Base-by-base conservation (phyloP, 2,113 vertebrate species). In the Phoxinus phoxinus region DNA sequence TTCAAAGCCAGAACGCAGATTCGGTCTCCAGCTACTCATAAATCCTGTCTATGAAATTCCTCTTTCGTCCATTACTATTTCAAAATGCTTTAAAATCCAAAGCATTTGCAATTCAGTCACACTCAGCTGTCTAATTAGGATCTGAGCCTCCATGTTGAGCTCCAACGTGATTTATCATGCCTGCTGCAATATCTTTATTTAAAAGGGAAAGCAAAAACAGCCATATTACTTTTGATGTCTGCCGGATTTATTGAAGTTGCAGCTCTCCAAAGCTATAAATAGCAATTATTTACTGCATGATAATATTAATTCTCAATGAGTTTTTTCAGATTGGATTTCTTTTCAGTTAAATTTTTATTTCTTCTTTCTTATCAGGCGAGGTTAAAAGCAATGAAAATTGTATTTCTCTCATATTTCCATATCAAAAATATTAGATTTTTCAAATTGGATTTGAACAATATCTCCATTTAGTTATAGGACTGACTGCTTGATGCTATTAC, bases 31-130 rank as follows among this genome's bases (percentile, higher is more conserved):
- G 65, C 85, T 48, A 71, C 25, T 84, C 51, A 84, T 71, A 80
- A 77, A 84, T 87, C 76, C 71, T 63, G 65, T 78, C 78, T 78
- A 78, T 82, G 82, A 81, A 46, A 88, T 78, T 44, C 32, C 44
- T 86, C 51, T 79, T 23, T 30, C n/a, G 7, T 48, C n/a, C 69
- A 13, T 67, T 46, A 32, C 65, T 41, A 13, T 44, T 61, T 7
- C 63, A 82, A 44, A 63, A 13, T 15, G 44, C 44, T 82, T 41
- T 25, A 51, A 53, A 48, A 32, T 11, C 21, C 63, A 53, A 71
- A 46, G 13, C 59, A 81, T 48, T 81, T 46, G 21, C 37, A 48
- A 71, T 82, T 63, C 65, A 82, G 46, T 71, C 44, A 69, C 46
- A 69, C 15, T 67, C 63, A 21, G 27, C 63, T 67, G 23, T 69